Conservation (phyloP, 1,140 invertebrate genomes). For the Drosophila virilis region DNA sequence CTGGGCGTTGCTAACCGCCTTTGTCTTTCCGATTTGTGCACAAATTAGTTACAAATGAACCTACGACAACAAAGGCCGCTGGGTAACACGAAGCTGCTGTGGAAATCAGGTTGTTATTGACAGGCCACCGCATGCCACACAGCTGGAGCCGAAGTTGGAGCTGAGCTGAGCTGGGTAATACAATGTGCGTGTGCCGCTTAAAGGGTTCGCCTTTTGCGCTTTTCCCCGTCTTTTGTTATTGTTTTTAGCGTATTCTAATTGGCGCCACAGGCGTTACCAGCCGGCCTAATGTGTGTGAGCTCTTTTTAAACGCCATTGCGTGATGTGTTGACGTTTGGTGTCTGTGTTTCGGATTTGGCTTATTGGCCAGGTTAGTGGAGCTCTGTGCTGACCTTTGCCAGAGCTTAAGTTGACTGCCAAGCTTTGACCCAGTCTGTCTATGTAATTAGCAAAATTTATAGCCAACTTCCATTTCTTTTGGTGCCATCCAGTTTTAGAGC, state of each 20-base stretch:
- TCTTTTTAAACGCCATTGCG: conserved; percentile 57
- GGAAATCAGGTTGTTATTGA: conserved; percentile 38
- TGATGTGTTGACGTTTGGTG: conserved; percentile 46
- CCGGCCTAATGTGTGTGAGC: conserved; percentile 29
- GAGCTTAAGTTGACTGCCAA: conserved; percentile 11
- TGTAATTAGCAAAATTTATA: conserved; percentile 17
- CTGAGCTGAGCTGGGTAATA: background rate
- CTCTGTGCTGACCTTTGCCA: conserved; percentile 15
- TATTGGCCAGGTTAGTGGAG: conserved; percentile 5
- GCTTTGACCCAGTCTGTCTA: conserved; percentile 28
- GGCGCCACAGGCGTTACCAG: conserved; percentile 28
- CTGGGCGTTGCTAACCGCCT: conserved; percentile 38
- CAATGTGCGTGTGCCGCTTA: conserved; percentile 50
- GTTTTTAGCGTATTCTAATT: conserved; percentile 53
- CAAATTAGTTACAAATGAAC: conserved; percentile 80
- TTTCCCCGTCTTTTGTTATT: background rate
- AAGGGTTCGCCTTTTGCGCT: conserved; percentile 40
- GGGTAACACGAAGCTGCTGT: conserved; percentile 67
- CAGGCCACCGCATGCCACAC: conserved; percentile 38
- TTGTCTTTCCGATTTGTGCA: conserved; percentile 75
- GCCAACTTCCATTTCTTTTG: conserved; percentile 23
- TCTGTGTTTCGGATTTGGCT: background rate
- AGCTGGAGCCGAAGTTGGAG: conserved; percentile 8
- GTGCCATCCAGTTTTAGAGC: conserved; percentile 38
- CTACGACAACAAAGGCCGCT: conserved; percentile 73